A percentile compares a stretch with the other conserved stretches of the same genome.
These are phyloP conservation scores for Sylvia atricapilla DNA, from an alignment of 2,113 vertebrate species.

Conservation along the genomic window DNA sequence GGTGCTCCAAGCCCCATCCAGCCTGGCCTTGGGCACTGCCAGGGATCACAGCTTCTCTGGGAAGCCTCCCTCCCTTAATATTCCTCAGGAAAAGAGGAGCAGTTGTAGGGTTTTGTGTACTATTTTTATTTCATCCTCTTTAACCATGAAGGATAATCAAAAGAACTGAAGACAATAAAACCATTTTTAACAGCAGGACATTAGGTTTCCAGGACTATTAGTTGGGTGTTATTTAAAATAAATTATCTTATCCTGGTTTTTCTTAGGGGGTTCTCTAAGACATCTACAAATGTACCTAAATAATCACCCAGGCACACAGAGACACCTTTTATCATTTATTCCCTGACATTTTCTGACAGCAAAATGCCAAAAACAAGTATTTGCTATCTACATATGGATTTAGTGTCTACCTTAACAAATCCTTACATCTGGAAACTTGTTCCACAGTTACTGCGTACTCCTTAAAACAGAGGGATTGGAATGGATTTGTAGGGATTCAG, in stretches of 20 bases:
- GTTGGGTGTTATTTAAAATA: background rate
- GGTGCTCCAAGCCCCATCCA: background rate
- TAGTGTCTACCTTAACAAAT: background rate
- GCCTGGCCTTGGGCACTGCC: accelerated
- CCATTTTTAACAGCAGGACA: background rate
- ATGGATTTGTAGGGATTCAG: background rate
- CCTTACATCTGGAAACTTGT: background rate
- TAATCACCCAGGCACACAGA: background rate
- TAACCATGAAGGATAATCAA: background rate
- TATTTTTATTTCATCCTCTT: background rate
- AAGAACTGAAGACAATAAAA: background rate
- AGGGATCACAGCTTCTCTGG: background rate
- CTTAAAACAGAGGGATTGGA: background rate
- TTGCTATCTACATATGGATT: background rate
- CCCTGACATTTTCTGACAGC: background rate
- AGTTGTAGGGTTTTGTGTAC: background rate
- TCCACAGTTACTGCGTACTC: background rate
- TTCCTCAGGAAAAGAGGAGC: background rate
- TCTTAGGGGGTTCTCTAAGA: background rate
- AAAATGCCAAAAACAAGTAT: background rate
- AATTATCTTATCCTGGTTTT: background rate
- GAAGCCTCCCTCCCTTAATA: background rate
- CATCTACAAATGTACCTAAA: background rate
- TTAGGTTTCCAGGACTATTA: background rate
- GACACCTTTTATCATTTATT: background rate